phyloP scores from a whole-genome alignment of 2,113 vertebrate genomes.

The Coryphaenoides rupestris region DNA sequence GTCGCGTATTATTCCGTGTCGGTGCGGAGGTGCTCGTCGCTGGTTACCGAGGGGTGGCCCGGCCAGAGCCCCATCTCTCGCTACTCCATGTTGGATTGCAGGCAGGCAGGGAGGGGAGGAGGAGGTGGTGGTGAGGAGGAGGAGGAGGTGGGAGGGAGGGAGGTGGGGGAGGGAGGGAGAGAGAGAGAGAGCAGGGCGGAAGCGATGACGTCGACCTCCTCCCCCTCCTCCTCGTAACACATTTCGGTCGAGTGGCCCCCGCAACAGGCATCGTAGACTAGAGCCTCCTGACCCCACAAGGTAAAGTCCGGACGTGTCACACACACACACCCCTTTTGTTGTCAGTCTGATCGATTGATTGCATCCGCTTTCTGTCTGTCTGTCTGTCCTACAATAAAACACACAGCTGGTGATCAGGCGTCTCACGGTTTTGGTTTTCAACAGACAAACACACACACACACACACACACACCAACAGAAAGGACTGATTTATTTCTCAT shows the following conservation, averaged over 20 bases:
- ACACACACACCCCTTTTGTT: too few species aligned
- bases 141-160: slow-evolving; percentile 79
- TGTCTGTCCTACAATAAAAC: too few species aligned
- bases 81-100: slow-evolving; percentile 83
- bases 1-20: too few species aligned
- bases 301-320: slow-evolving; percentile 30
- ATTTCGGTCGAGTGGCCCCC: slow-evolving; percentile 41
- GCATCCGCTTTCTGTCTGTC: slow-evolving; percentile 16
- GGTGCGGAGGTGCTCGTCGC: background rate
- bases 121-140: slow-evolving; percentile 56
- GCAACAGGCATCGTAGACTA: background rate
- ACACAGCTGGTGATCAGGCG: too few species aligned
- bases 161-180: slow-evolving; percentile 36
- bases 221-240: too few species aligned
- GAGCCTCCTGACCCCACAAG: background rate
- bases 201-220: slow-evolving; percentile 75
- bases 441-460: too few species aligned
- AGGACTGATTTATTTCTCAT: too few species aligned
- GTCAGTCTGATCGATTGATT: slow-evolving; percentile 9
- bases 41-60: slow-evolving; percentile 78
- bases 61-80: slow-evolving; percentile 84
- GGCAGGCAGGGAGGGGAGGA: slow-evolving; percentile 54
- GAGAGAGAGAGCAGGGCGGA: slow-evolving; percentile 74
- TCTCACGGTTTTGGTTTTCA: too few species aligned
- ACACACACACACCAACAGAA: too few species aligned